Conservation (phyloP, 2,888 invertebrate genomes). For the Monoplex corrugatus region DNA sequence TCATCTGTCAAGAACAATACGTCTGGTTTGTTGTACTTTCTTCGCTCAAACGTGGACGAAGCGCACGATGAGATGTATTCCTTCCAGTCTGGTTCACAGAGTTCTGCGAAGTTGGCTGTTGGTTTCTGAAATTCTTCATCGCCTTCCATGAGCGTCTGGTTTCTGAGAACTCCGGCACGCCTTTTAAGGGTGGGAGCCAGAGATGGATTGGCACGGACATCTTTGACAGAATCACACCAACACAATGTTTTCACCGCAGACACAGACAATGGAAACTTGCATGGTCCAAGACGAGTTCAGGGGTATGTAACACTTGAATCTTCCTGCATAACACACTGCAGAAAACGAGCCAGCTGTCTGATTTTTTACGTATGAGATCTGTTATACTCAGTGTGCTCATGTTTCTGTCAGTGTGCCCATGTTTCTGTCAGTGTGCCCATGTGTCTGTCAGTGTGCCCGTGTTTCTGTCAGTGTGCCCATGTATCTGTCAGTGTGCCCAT, state of each 20-base stretch:
- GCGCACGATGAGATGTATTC: conserved; percentile 13
- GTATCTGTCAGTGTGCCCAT: too few relatives aligned
- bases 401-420: too few relatives aligned
- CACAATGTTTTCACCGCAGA: neutral
- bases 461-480: too few relatives aligned
- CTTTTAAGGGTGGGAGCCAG: neutral
- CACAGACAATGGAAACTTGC: neutral
- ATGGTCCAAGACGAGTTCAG: neutral
- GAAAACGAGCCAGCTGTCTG: neutral
- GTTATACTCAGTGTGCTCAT: neutral
- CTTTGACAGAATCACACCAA: neutral
- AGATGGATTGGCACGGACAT: neutral
- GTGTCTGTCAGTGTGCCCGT: too few relatives aligned
- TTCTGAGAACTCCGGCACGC: neutral
- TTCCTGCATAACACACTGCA: neutral
- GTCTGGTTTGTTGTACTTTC: neutral
- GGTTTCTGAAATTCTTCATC: neutral
- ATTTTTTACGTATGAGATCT: neutral
- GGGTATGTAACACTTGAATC: neutral
- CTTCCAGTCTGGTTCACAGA: neutral
- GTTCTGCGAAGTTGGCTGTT: neutral
- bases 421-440: too few relatives aligned
- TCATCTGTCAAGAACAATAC: neutral
- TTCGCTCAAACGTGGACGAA: neutral
- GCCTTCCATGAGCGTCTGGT: neutral